phyloP scores from a whole-genome alignment of 2,797 vertebrate species.

The Sphenopsis melanotis region DNA sequence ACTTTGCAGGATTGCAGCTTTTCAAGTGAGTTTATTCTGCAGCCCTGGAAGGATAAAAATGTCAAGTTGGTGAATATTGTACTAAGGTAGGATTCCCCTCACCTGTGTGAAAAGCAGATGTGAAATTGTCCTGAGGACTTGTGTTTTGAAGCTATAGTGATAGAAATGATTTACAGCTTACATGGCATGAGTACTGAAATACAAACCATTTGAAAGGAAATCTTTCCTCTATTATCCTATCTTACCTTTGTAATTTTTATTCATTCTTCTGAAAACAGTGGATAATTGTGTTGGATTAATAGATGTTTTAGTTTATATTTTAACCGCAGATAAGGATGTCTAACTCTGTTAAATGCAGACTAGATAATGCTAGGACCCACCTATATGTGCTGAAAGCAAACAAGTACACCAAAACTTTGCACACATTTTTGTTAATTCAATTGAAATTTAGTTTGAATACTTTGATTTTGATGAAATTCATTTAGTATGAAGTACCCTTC shows the following conservation, averaged over 20 bases:
- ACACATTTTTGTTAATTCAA: neutral
- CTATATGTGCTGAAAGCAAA: neutral
- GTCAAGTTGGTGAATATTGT: neutral
- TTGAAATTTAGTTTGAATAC: neutral
- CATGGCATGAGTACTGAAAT: neutral
- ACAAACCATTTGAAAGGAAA: neutral
- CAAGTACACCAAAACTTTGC: neutral
- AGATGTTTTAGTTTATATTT: neutral
- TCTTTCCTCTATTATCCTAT: neutral
- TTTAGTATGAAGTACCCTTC: neutral
- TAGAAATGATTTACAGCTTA: slow-evolving; percentile 17
- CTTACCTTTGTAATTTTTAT: neutral
- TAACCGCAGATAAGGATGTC: neutral
- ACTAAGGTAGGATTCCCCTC: neutral
- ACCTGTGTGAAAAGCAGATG: neutral
- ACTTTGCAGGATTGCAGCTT: neutral
- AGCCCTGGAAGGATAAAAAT: neutral
- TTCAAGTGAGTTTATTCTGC: neutral
- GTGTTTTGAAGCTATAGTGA: neutral
- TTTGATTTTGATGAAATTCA: neutral
- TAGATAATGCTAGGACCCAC: neutral
- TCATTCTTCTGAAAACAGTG: neutral
- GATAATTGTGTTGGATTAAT: neutral
- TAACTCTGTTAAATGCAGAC: neutral
- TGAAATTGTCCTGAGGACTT: neutral